Base-by-base conservation (phyloP, 2,888 invertebrate species). In the Ypsolopha sequella region DNA sequence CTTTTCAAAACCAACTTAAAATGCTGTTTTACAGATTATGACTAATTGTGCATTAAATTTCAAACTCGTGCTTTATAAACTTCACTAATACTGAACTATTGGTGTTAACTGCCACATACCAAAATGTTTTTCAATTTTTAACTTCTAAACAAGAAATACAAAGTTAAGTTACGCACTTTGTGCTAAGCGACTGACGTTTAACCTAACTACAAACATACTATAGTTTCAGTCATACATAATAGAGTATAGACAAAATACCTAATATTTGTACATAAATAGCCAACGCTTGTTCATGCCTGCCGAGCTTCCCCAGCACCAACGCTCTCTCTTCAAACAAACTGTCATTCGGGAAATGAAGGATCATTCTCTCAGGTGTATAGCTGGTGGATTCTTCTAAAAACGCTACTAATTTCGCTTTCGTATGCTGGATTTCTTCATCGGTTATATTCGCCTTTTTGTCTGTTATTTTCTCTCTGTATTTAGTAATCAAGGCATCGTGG, bases 261-360 rank as follows among this genome's bases (percentile, higher is more conserved):
- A 99, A 86, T 36, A 96, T 91, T 64, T 95, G 93, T 14, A 98
- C 91, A 73, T 98, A 98, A 66, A 99, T 95, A 1, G 94, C 92
- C 47, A 99, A 82, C 0, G 97, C 97, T 70, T 97, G 94, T 65
- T 97, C 95, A 72, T 99, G 98, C 56, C 94, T 88, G 0, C 95
- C 96, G 33, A 98, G 84, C 61, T 95, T 92, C 0, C 98, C 98
- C 43, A 98, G 84, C 55, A 99, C 92, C n/a, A 99, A 89, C 0
- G 99, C 98, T 54, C 97, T 89, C 74, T 99, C 99, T 71, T 98
- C 97, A 66, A 95, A 92, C 63, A 99, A 85, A 53, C 89, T 88
- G 63, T 97, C 93, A 43, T 90, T 90, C 0, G 97, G 97, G 61
- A 98, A 96, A 67, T 95, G 93, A 24, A 93, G 88, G 33, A 98